A percentile compares a stretch with the other conserved stretches of the same genome.
phyloP scores from a whole-genome alignment of 2,113 vertebrate species.

The Rhynchopsitta pachyrhyncha region DNA sequence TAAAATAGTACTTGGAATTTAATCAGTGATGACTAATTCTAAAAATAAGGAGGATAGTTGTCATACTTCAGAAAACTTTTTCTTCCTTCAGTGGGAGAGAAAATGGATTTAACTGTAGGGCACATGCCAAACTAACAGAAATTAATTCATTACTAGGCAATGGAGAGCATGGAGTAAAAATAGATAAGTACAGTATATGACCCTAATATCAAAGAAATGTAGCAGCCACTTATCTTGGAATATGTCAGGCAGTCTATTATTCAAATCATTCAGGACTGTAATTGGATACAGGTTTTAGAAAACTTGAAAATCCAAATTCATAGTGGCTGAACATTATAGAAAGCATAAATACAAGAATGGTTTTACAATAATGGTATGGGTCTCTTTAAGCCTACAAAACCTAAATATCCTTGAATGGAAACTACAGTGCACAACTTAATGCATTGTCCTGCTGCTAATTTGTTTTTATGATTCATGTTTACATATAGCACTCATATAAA shows the following conservation, averaged over 20 bases:
- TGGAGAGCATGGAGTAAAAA: conserved; percentile 83
- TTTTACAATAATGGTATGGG: background rate
- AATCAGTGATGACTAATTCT: background rate
- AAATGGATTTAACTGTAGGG: conserved; percentile 63
- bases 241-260: conserved; percentile 79
- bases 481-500: background rate
- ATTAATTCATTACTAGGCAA: conserved; percentile 84
- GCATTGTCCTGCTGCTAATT: background rate
- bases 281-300: conserved; percentile 86
- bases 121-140: conserved; percentile 71
- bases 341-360: conserved; percentile 38
- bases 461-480: background rate
- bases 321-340: conserved; percentile 34
- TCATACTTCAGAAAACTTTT: conserved; percentile 48
- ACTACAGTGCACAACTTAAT: background rate
- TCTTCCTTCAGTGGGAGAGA: conserved; percentile 51
- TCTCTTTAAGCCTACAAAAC: background rate
- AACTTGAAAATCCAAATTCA: conserved; percentile 66
- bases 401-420: background rate
- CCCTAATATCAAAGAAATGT: conserved; percentile 71
- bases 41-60: background rate
- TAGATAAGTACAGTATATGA: conserved; percentile 85
- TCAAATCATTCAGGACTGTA: conserved; percentile 80
- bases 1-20: conserved; percentile 28
- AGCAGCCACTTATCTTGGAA: conserved; percentile 70